These are phyloP conservation scores for Sipunculus nudus DNA, from an alignment of 2,888 invertebrate genomes.

Conservation along the genomic window DNA sequence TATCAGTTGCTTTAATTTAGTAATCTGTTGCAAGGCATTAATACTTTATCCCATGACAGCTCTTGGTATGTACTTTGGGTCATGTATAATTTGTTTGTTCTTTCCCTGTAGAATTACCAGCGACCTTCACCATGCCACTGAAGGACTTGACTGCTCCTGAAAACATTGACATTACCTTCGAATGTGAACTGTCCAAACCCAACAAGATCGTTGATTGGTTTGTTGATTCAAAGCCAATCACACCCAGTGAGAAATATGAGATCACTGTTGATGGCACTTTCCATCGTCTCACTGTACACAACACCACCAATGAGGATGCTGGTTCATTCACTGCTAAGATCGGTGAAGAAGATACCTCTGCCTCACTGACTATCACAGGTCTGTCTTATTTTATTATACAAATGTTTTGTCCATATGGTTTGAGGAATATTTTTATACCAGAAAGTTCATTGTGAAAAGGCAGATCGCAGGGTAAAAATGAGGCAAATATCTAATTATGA, in stretches of 20 bases:
- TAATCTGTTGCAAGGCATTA: no score
- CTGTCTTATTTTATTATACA: no score
- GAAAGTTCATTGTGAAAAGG: no score
- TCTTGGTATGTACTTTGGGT: no score
- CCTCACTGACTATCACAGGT: slow-evolving; percentile 47
- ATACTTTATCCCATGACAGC: no score
- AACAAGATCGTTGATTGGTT: slow-evolving; percentile 85
- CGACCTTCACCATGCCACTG: slow-evolving; percentile 51
- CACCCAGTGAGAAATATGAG: slow-evolving; percentile 40
- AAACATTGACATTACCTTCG: slow-evolving; percentile 71
- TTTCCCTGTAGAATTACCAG: slow-evolving; percentile 49
- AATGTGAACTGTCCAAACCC: slow-evolving; percentile 83
- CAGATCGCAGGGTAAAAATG: no score
- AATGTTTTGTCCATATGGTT: no score
- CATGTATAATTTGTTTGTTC: no score
- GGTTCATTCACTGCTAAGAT: slow-evolving; percentile 11
- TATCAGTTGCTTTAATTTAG: no score
- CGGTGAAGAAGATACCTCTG: slow-evolving; percentile 44
- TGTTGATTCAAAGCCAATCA: slow-evolving; percentile 64
- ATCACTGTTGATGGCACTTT: slow-evolving; percentile 44
- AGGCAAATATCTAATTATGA: no score
- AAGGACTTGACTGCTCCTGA: slow-evolving; percentile 52
- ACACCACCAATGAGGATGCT: slow-evolving; percentile 44
- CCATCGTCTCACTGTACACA: slow-evolving; percentile 46
- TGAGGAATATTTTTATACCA: no score